Conservation (phyloP, 2,797 vertebrate species). For the Gymnoscopelus microlampas region DNA sequence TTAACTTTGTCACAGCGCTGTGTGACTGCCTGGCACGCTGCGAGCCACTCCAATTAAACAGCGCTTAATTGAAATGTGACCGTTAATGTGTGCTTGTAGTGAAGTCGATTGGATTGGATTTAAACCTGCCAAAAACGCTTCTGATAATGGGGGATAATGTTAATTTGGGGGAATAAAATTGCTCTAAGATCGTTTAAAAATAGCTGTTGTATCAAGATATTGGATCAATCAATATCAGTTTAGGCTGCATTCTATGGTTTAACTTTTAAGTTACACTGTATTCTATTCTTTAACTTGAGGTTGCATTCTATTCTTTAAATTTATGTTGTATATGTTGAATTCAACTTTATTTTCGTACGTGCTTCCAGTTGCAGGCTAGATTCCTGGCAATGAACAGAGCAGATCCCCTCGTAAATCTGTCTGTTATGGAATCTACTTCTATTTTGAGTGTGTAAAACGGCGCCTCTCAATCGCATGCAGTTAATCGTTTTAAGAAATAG, state of each 20-base stretch:
- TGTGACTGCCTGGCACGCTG: slow-evolving; percentile 5
- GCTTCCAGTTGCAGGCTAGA: slow-evolving; percentile 52
- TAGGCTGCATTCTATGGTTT: background rate
- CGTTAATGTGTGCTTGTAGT: no score
- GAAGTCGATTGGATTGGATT: no score
- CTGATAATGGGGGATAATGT: no score
- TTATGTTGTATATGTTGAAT: background rate
- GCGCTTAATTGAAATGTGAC: no score
- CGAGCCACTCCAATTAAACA: background rate
- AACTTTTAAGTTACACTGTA: no score
- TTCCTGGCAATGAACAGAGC: slow-evolving; percentile 28
- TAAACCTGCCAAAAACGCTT: no score
- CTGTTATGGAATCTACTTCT: slow-evolving; percentile 1
- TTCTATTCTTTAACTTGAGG: slow-evolving; percentile 10
- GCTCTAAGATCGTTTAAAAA: background rate
- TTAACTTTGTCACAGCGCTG: slow-evolving; percentile 22
- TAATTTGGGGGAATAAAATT: background rate
- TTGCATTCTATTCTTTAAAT: slow-evolving; percentile 26
- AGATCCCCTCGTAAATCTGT: slow-evolving; percentile 34
- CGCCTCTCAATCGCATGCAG: slow-evolving; percentile 11
- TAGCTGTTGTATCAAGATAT: background rate
- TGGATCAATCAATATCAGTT: background rate
- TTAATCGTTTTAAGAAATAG: background rate
- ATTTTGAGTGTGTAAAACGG: slow-evolving; percentile 15
- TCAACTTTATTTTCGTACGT: slow-evolving; percentile 62